A percentile compares a stretch with the other conserved stretches of the same genome.
phyloP scores from a whole-genome alignment of 2,113 vertebrate genomes.

The Opisthocomus hoazin region DNA sequence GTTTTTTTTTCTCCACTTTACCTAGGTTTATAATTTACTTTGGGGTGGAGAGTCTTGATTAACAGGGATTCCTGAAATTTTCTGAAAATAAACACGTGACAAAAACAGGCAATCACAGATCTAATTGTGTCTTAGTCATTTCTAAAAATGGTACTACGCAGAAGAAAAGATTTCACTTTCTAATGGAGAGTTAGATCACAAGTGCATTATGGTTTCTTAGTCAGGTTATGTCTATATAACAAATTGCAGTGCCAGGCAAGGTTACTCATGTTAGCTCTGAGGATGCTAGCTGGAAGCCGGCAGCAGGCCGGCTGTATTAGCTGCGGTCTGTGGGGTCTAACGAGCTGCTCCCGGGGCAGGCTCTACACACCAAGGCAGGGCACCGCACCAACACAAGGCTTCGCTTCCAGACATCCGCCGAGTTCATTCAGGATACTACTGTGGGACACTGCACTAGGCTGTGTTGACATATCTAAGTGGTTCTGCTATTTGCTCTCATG shows the following conservation, averaged over 20 bases:
- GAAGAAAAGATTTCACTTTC: not conserved
- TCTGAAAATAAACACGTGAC: not conserved
- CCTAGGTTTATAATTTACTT: not conserved
- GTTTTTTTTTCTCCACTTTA: not conserved
- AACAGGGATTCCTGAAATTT: not conserved
- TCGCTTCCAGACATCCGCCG: not conserved
- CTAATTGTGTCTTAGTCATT: not conserved
- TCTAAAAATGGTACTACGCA: not conserved
- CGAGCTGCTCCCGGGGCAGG: accelerated
- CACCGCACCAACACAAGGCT: accelerated
- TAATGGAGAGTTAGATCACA: not conserved
- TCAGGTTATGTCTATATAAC: not conserved
- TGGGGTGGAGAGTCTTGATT: accelerated
- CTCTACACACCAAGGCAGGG: not conserved
- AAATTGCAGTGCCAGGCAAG: not conserved
- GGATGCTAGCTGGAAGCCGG: not conserved
- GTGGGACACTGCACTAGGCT: not conserved
- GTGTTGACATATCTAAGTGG: not conserved
- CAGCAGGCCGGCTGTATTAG: not conserved
- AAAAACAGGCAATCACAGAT: not conserved
- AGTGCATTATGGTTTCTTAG: not conserved
- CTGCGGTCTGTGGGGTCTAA: not conserved
- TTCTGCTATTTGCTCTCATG: not conserved
- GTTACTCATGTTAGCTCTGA: not conserved
- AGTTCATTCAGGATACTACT: not conserved